These are phyloP conservation scores for Haemorhous mexicanus DNA, from an alignment of 2,113 vertebrate species.

Conservation along the genomic window DNA sequence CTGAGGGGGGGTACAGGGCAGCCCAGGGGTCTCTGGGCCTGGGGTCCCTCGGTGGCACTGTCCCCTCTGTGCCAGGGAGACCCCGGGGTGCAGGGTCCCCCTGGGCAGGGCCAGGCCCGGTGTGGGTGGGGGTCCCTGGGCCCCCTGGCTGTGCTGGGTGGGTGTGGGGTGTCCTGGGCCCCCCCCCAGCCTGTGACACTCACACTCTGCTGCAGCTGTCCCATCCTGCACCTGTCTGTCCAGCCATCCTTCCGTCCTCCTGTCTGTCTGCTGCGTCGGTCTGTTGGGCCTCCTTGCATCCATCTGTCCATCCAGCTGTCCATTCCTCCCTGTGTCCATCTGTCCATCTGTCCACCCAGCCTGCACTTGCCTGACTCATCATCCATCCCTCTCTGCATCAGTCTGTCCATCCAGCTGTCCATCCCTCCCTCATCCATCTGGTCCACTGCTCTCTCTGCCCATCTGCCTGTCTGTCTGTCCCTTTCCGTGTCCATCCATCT, in stretches of 20 bases:
- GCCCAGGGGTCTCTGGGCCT: background rate
- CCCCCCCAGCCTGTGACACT: too few species aligned
- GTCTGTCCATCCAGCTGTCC: background rate
- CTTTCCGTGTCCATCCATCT: background rate
- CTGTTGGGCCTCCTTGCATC: background rate
- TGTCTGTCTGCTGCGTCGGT: background rate
- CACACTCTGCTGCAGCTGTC: background rate
- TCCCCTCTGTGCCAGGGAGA: background rate
- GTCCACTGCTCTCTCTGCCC: background rate
- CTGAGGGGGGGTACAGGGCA: too few species aligned
- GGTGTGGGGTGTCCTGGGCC: background rate
- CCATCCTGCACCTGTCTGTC: background rate
- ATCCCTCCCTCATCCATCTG: background rate
- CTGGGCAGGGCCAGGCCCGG: fast-evolving
- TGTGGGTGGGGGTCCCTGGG: background rate
- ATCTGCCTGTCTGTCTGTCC: background rate
- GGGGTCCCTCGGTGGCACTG: fast-evolving
- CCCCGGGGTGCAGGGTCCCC: fast-evolving
- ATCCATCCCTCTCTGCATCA: background rate
- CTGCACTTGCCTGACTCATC: background rate
- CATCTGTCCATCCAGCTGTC: background rate
- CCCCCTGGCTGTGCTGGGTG: background rate
- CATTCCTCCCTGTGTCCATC: background rate
- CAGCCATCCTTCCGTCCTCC: background rate
- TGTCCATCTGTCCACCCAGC: background rate